phyloP scores from a whole-genome alignment of 1,140 invertebrate genomes.

The Macrobrachium rosenbergii region DNA sequence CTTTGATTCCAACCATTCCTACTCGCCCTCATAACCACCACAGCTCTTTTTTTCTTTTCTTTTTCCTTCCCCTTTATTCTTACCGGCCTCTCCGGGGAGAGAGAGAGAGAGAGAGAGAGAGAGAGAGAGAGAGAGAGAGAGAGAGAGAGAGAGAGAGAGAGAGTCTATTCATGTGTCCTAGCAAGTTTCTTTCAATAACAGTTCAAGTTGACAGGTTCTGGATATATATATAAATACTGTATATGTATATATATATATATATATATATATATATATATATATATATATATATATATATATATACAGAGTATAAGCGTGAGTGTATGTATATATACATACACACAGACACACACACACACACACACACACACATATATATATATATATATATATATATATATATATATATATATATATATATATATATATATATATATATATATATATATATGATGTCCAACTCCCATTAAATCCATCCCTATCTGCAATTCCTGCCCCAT shows the following conservation, averaged over 20 bases:
- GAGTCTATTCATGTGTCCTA: neutral
- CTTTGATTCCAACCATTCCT: neutral
- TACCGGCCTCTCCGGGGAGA: neutral
- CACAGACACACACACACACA: neutral
- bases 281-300: constrained; percentile 16
- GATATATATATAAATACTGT: too few species aligned
- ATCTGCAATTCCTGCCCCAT: neutral
- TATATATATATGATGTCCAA: neutral
- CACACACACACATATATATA: neutral
- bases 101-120: constrained; percentile 16
- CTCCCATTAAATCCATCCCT: neutral
- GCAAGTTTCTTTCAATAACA: too few species aligned
- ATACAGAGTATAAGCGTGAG: neutral
- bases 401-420: constrained; percentile 16
- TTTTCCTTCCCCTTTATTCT: neutral
- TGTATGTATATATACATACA: neutral
- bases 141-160: constrained; percentile 22
- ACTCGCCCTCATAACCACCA: neutral
- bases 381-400: constrained; percentile 2
- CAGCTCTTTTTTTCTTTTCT: neutral
- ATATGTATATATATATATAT: constrained; percentile 3
- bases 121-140: constrained; percentile 18
- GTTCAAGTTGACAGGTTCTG: too few species aligned
- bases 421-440: constrained; percentile 15
- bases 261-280: neutral